These are phyloP conservation scores for Fabriciana adippe DNA, from an alignment of 2,888 invertebrate genomes.

Conservation along the genomic window DNA sequence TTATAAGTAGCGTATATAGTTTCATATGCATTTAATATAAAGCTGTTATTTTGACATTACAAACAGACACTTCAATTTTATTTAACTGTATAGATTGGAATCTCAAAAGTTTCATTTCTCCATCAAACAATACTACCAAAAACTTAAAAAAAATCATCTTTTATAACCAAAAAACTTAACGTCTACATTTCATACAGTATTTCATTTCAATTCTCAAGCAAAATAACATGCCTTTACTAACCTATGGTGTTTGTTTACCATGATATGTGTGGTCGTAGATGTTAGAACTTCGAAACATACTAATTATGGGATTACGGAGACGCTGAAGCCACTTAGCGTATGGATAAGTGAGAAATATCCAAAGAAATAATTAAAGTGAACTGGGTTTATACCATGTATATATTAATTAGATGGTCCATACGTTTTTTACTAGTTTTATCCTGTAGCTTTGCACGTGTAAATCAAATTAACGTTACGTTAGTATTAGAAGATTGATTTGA, in stretches of 20 bases:
- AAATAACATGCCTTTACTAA: not conserved
- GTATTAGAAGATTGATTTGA: not conserved
- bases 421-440: not conserved
- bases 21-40: too few relatives aligned
- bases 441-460: slow-evolving; percentile 1
- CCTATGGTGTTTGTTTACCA: slow-evolving; percentile 12
- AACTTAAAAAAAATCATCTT: too few relatives aligned
- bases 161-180: too few relatives aligned
- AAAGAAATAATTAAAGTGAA: slow-evolving; percentile 22
- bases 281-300: slow-evolving; percentile 32
- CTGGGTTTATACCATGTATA: slow-evolving; percentile 14
- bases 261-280: slow-evolving; percentile 32
- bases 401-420: slow-evolving; percentile 14
- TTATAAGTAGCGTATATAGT: too few relatives aligned
- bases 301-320: slow-evolving; percentile 32
- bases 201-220: not conserved
- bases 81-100: too few relatives aligned
- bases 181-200: too few relatives aligned
- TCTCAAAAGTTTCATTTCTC: too few relatives aligned
- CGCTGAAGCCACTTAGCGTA: slow-evolving; percentile 36
- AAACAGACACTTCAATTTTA: too few relatives aligned
- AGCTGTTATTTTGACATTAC: too few relatives aligned
- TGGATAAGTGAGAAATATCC: slow-evolving; percentile 33
- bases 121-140: too few relatives aligned
- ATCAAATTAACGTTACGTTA: not conserved